Conservation (phyloP, 2,797 vertebrate genomes). For the Pantherophis alleghaniensis region DNA sequence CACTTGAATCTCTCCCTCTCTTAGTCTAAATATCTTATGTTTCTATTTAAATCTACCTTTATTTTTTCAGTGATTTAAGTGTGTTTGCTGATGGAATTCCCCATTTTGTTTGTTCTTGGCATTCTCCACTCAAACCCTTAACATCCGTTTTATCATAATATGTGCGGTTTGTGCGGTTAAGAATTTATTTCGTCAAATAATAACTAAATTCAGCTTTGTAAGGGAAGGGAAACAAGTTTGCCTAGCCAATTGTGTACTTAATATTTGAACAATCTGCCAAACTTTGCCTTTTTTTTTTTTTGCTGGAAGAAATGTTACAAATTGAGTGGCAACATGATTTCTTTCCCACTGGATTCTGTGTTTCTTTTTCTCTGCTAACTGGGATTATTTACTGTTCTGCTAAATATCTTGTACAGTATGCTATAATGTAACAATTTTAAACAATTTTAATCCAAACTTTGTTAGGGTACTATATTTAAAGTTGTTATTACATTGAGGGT, state of each 20-base stretch:
- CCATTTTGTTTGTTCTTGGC: background rate
- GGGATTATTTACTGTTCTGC: background rate
- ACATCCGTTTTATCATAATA: too few species aligned
- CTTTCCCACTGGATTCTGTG: background rate
- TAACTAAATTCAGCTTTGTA: background rate
- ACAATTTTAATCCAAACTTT: background rate
- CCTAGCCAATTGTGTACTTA: background rate
- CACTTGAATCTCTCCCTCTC: background rate
- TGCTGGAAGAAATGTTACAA: background rate
- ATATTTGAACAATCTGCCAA: background rate
- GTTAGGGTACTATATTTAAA: background rate
- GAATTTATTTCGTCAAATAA: background rate
- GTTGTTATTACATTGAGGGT: background rate
- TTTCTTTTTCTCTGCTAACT: background rate
- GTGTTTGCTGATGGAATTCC: background rate
- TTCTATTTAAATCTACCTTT: background rate
- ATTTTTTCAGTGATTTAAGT: background rate
- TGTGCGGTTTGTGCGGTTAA: fast-evolving
- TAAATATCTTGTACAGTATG: background rate
- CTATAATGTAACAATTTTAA: background rate
- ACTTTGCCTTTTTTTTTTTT: background rate
- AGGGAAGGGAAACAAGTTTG: background rate
- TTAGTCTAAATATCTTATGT: background rate
- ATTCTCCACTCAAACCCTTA: background rate
- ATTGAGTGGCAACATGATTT: background rate